Conservation (phyloP, 2,888 invertebrate species). For the Thereva unica region DNA sequence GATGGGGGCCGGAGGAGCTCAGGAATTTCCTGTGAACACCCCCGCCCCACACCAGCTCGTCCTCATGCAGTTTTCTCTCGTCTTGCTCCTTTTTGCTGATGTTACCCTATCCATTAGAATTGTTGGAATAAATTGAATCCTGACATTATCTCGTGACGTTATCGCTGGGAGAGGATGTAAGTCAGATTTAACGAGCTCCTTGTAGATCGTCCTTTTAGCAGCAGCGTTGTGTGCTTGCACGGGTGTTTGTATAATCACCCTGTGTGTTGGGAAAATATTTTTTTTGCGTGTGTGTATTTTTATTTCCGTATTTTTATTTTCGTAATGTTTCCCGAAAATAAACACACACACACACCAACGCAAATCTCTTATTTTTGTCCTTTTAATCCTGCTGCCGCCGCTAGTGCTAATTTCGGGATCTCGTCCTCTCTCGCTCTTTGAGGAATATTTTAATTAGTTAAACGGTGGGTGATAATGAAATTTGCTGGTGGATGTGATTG, state of each 20-base stretch:
- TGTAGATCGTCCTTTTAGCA: neutral
- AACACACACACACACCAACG: no score
- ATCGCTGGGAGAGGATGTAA: slow-evolving; percentile 13
- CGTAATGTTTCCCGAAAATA: no score
- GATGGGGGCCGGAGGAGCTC: neutral
- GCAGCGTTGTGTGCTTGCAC: no score
- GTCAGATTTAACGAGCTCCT: slow-evolving; percentile 9
- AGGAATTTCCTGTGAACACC: neutral
- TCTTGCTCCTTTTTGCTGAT: no score
- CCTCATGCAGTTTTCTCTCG: no score
- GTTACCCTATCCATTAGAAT: slow-evolving; percentile 24
- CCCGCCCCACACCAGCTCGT: neutral
- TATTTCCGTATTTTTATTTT: no score
- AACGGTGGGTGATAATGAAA: neutral
- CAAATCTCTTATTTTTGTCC: no score
- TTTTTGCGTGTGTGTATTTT: no score
- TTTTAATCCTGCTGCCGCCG: no score
- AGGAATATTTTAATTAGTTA: slow-evolving; percentile 4
- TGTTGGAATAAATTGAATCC: slow-evolving; percentile 24
- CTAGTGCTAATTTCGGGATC: neutral
- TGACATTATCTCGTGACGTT: slow-evolving; percentile 23
- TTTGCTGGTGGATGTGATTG: neutral
- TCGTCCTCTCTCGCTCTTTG: slow-evolving; percentile 3
- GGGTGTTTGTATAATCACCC: no score
- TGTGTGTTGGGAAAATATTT: no score